Conservation (phyloP, 1,140 invertebrate species). For the Bicyclus anynana region DNA sequence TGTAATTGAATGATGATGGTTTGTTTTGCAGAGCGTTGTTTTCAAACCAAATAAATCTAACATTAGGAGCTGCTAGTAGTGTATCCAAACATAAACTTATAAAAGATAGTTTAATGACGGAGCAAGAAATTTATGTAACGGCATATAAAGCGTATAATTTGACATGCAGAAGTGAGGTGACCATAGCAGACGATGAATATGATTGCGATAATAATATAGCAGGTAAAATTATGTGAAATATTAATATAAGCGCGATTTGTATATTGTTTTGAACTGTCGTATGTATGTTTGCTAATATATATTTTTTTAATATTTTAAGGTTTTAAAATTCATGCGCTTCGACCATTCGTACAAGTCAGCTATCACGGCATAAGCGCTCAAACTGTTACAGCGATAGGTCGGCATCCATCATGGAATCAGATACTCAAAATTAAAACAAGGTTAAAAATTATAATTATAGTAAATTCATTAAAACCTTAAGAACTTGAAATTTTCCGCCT, state of each 20-base stretch:
- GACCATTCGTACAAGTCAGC: slow-evolving; percentile 48
- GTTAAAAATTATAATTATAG: too few species aligned
- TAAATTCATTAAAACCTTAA: too few species aligned
- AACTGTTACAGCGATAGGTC: slow-evolving; percentile 48
- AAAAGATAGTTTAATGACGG: slow-evolving; percentile 35
- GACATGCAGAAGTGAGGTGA: slow-evolving; percentile 34
- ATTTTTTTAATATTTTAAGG: slow-evolving; percentile 33
- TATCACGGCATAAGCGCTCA: slow-evolving; percentile 41
- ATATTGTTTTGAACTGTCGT: too few species aligned
- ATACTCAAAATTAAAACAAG: slow-evolving; percentile 53
- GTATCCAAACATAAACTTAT: slow-evolving; percentile 40
- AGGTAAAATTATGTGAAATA: slow-evolving; percentile 31
- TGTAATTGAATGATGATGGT: neutral
- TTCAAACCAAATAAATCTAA: slow-evolving; percentile 34
- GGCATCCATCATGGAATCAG: slow-evolving; percentile 61
- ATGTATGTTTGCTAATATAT: too few species aligned
- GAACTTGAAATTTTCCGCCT: neutral
- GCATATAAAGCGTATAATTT: slow-evolving; percentile 55
- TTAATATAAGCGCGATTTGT: neutral
- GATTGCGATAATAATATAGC: slow-evolving; percentile 44
- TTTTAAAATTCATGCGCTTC: slow-evolving; percentile 48
- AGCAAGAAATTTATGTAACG: slow-evolving; percentile 53
- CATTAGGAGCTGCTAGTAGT: slow-evolving; percentile 29
- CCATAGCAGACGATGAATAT: slow-evolving; percentile 35
- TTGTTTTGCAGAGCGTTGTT: slow-evolving; percentile 42